These are phyloP conservation scores for Lytechinus pictus DNA, from an alignment of 35 echinoderm and acorn worm species.

Conservation along the genomic window DNA sequence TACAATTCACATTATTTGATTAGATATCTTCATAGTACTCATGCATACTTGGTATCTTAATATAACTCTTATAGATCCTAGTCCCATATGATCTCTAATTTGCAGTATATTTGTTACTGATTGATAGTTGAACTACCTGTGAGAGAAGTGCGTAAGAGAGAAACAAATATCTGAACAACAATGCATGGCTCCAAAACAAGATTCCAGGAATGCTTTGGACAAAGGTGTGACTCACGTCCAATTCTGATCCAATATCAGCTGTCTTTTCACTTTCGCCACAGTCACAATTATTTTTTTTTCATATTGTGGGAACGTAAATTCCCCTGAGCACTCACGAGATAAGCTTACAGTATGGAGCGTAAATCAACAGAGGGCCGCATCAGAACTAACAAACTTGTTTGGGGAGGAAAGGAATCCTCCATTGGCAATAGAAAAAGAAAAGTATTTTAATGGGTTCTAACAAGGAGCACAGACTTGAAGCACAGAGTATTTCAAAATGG, in stretches of 20 bases:
- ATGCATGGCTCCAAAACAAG: not conserved
- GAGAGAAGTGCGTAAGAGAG: not conserved
- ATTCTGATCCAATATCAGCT: not conserved
- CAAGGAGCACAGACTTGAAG: not conserved
- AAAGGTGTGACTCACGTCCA: not conserved
- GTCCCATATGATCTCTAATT: not conserved
- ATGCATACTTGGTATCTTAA: not conserved
- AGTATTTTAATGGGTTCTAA: not conserved
- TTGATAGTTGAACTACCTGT: not conserved
- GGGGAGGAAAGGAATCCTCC: not conserved
- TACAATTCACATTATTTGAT: not conserved
- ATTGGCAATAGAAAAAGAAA: not conserved
- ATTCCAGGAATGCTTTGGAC: conserved; percentile 5
- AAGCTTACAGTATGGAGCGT: not conserved
- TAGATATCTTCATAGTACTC: not conserved
- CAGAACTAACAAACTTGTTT: conserved; percentile 13
- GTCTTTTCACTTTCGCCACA: not conserved
- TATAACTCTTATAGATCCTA: not conserved
- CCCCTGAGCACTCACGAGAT: conserved; percentile 15
- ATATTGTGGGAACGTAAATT: not conserved
- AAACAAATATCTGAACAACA: not conserved
- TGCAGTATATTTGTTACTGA: not conserved
- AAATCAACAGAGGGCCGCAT: not conserved
- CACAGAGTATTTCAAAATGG: not conserved
- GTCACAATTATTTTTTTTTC: not conserved